phyloP scores from a whole-genome alignment of 2,797 vertebrate genomes.

The Rhinichthys osculus region DNA sequence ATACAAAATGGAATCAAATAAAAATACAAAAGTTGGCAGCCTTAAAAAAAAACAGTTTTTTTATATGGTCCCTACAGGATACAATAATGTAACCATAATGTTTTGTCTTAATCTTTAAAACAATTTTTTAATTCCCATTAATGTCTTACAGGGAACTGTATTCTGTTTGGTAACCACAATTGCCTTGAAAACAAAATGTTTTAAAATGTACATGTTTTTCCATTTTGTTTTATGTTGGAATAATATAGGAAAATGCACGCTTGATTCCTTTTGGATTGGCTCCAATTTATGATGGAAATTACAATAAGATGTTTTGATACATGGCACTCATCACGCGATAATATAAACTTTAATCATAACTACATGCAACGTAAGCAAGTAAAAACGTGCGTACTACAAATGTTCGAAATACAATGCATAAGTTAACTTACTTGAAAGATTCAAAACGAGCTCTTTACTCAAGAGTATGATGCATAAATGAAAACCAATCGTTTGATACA shows the following conservation, averaged over 20 bases:
- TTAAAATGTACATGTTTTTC: too few species aligned
- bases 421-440: neutral
- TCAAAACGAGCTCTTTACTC: neutral
- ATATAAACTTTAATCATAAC: neutral
- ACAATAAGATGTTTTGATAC: too few species aligned
- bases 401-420: neutral
- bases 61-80: too few species aligned
- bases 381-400: neutral
- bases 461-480: too few species aligned
- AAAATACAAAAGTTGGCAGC: too few species aligned
- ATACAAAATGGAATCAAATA: neutral
- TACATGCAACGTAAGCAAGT: neutral
- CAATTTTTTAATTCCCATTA: neutral
- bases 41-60: fast-evolving
- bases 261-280: neutral
- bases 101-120: neutral
- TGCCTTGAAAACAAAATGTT: neutral
- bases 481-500: neutral
- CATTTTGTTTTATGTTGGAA: neutral
- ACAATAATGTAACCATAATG: neutral
- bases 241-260: neutral
- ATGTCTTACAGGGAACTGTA: neutral
- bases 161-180: neutral
- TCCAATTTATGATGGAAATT: neutral
- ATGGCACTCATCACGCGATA: neutral